These are phyloP conservation scores for Todiramphus saurophagus DNA, from an alignment of 2,113 vertebrate genomes.

Conservation along the genomic window DNA sequence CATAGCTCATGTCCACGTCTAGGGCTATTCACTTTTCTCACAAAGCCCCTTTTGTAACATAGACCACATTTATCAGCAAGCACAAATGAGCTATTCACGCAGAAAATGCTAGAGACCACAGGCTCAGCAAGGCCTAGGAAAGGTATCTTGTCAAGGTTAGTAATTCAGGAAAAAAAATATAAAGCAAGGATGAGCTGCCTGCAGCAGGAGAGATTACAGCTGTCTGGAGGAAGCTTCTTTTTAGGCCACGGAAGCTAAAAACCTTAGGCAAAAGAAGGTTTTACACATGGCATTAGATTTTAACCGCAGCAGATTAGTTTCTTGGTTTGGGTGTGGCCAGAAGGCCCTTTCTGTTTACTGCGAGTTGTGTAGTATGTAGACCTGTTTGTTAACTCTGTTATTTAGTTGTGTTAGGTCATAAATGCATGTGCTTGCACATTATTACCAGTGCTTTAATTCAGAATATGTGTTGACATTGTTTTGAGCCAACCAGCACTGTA, in stretches of 20 bases:
- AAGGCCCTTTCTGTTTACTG: background rate
- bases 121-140: background rate
- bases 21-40: background rate
- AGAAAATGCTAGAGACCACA: background rate
- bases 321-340: background rate
- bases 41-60: background rate
- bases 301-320: background rate
- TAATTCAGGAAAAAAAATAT: background rate
- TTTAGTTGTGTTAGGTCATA: background rate
- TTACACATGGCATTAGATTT: background rate
- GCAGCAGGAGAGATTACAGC: background rate
- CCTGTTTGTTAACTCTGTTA: background rate
- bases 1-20: background rate
- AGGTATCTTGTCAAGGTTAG: background rate
- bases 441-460: background rate
- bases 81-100: background rate
- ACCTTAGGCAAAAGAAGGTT: background rate
- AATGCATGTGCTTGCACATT: background rate
- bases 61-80: background rate
- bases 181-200: background rate
- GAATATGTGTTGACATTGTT: background rate
- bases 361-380: background rate
- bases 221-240: background rate
- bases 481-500: background rate
- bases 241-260: background rate